These are phyloP conservation scores for Acrossocheilus wenchowensis DNA, from an alignment of 2,797 vertebrate species.

Conservation along the genomic window DNA sequence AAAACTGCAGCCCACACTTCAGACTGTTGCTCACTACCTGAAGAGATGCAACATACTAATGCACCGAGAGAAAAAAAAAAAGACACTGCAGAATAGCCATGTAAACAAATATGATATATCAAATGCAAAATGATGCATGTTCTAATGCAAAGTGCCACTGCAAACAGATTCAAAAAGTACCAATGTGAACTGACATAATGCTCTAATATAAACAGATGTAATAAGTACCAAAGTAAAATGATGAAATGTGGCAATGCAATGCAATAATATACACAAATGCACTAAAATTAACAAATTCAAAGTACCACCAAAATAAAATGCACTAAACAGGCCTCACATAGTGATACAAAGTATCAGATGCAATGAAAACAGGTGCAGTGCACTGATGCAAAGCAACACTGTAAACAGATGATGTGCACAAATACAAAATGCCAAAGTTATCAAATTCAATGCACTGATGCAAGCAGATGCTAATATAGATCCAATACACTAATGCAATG, in stretches of 20 bases:
- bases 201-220: not conserved
- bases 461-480: not conserved
- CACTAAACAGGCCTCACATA: too few species aligned
- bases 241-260: not conserved
- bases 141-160: not conserved
- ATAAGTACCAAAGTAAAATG: not conserved
- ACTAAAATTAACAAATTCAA: not conserved
- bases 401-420: not conserved
- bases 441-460: not conserved
- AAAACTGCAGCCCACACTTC: slow-evolving; percentile 39
- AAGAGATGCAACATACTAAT: slow-evolving; percentile 13
- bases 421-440: not conserved
- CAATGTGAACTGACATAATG: not conserved
- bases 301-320: not conserved
- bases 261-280: not conserved
- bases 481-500: not conserved
- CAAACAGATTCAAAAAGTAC: not conserved
- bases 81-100: not conserved
- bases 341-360: not conserved
- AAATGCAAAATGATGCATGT: not conserved
- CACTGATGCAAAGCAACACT: too few species aligned
- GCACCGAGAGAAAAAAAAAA: not conserved
- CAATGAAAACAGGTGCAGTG: not conserved
- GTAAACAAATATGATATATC: not conserved
- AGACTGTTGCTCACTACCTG: slow-evolving; percentile 3